A percentile compares a stretch with the other conserved stretches of the same genome.
Conservation (phyloP, 2,888 invertebrate species). For the Balanococcus diminutus region DNA sequence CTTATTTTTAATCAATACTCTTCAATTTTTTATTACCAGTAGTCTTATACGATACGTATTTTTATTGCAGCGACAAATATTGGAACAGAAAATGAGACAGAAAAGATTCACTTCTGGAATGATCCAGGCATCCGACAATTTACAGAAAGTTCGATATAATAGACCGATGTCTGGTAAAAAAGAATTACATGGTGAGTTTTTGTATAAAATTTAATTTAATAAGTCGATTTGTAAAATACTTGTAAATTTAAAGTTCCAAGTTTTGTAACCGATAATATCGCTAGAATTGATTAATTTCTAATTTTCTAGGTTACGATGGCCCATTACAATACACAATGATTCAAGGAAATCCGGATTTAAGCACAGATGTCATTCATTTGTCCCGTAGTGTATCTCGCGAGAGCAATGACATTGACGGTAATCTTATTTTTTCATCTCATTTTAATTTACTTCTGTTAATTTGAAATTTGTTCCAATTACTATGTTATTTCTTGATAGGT, state of each 20-base stretch:
- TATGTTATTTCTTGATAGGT: neutral
- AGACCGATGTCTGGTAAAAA: conserved; percentile 59
- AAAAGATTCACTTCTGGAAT: conserved; percentile 83
- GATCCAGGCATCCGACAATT: conserved; percentile 80
- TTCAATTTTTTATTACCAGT: neutral
- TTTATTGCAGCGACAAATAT: conserved; percentile 73
- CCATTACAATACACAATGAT: conserved; percentile 85
- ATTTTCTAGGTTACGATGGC: conserved; percentile 78
- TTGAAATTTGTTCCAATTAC: no score
- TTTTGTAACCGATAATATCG: no score
- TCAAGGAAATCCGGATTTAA: conserved; percentile 76
- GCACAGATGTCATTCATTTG: conserved; percentile 56
- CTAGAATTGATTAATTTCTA: no score
- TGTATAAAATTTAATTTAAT: neutral
- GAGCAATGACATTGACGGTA: conserved; percentile 44
- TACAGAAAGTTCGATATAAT: conserved; percentile 57
- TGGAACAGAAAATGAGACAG: conserved; percentile 88
- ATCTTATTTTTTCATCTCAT: no score
- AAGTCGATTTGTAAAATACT: no score
- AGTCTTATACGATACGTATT: neutral
- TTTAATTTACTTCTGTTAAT: neutral
- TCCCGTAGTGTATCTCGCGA: conserved; percentile 40
- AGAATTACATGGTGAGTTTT: conserved; percentile 72
- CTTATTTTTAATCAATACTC: neutral
- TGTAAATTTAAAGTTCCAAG: no score